Base-by-base conservation (phyloP, 2,888 invertebrate genomes). In the Rambutsinella grinnellia region DNA sequence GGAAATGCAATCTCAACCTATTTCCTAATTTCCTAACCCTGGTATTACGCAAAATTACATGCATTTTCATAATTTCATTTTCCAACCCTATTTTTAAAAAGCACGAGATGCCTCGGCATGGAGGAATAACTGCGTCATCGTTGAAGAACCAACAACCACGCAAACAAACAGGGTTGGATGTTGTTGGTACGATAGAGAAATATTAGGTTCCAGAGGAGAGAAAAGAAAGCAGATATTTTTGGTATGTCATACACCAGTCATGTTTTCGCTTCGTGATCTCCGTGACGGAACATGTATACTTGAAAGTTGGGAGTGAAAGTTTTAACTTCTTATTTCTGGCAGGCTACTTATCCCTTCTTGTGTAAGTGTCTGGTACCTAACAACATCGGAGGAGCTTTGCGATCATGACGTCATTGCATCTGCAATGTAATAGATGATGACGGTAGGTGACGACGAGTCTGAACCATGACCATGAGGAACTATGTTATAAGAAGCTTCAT, bases 401-500 rank as follows among this genome's bases (percentile, higher is more conserved):
- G 27, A 19, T 46, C 23, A 61, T 65, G 65, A 65, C 65, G 65
- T 65, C 53, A 65, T 54, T 36, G 21, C 51, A 54, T 44, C 65
- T 44, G 65, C 65, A 65, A 44, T 44, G 53, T 24, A 23, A 44
- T 54, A 8, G 60, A 63, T 63, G 63, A 63, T 47, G 65, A 53
- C 54, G 19, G 13, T 24, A 13, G 10, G 51, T 51, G 51, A 36
- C 36, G 36, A 36, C 6, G 36, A 36, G 36, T n/a, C n/a, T n/a
- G n/a, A n/a, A n/a, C n/a, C n/a, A n/a, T n/a, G n/a, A n/a, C n/a
- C n/a, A n/a, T n/a, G n/a, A n/a, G n/a, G n/a, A n/a, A n/a, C n/a
- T n/a, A n/a, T n/a, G n/a, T n/a, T n/a, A n/a, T n/a, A n/a, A n/a
- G n/a, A n/a, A n/a, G n/a, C n/a, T n/a, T n/a, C n/a, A n/a, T n/a